Conservation (phyloP, 2,113 vertebrate genomes). For the Cyanoderma ruficeps region DNA sequence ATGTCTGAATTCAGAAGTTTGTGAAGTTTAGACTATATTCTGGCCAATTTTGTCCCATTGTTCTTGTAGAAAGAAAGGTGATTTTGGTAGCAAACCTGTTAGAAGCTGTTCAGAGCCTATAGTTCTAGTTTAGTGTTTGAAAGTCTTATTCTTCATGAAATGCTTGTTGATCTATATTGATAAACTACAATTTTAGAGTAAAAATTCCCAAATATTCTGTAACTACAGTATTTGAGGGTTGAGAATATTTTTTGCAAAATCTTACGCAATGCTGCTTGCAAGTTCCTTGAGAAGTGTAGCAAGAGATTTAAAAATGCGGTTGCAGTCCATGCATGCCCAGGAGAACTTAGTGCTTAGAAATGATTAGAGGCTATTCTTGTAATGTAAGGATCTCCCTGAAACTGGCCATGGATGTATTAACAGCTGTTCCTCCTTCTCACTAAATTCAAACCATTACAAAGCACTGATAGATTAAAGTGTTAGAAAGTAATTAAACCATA, state of each 20-base stretch:
- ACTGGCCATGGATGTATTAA: not conserved
- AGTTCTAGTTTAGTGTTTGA: not conserved
- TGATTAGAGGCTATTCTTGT: not conserved
- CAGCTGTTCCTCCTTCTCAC: not conserved
- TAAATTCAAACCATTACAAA: constrained; percentile 2
- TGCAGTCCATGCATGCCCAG: not conserved
- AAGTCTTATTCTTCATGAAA: not conserved
- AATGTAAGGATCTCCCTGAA: not conserved
- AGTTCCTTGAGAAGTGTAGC: not conserved
- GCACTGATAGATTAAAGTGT: not conserved
- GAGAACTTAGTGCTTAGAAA: not conserved
- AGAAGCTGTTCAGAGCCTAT: not conserved
- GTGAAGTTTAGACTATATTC: not conserved
- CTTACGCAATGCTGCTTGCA: not conserved
- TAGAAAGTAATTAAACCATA: constrained; percentile 15
- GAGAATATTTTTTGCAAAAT: not conserved
- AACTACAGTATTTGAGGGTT: not conserved
- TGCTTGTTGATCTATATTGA: not conserved
- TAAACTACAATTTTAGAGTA: not conserved
- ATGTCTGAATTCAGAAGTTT: not conserved
- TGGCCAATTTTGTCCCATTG: not conserved
- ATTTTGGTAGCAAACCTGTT: not conserved
- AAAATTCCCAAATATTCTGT: not conserved
- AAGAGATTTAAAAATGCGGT: not conserved
- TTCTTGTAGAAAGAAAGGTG: not conserved